phyloP scores from a whole-genome alignment of 1,140 invertebrate species.

The Psix sp. region DNA sequence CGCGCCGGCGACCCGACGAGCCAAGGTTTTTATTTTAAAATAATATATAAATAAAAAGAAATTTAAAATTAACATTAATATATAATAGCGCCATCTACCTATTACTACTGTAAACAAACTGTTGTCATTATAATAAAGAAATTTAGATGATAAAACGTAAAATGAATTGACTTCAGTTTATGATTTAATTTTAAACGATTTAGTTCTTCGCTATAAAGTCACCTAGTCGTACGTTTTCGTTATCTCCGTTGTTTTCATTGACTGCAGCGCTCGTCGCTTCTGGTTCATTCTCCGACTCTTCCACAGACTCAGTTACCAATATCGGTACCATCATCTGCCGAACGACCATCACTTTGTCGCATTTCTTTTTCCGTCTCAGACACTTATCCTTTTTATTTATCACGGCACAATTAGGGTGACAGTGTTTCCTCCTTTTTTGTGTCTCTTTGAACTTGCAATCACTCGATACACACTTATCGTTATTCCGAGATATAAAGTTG shows the following conservation, averaged over 20 bases:
- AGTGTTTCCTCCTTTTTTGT: conserved; percentile 11
- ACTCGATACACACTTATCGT: background rate
- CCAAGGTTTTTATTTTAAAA: too few species aligned
- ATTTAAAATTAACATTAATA: too few species aligned
- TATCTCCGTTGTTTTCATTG: conserved; percentile 1
- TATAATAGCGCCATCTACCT: too few species aligned
- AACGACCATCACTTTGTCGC: conserved; percentile 19
- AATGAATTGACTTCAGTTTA: too few species aligned
- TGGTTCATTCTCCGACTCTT: conserved; percentile 11
- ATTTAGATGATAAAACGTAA: too few species aligned
- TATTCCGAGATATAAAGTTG: conserved; percentile 3
- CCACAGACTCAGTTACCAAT: conserved; percentile 30
- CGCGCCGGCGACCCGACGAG: too few species aligned
- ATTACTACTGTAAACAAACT: too few species aligned
- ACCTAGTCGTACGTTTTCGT: conserved; percentile 29
- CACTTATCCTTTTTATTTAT: conserved; percentile 1
- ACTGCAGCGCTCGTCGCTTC: background rate
- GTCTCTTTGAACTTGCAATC: conserved; percentile 6
- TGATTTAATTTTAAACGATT: conserved; percentile 3
- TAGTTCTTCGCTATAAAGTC: conserved; percentile 1
- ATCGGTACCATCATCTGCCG: conserved; percentile 25
- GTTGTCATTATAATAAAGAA: too few species aligned
- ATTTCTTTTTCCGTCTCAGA: conserved; percentile 13
- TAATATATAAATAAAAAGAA: too few species aligned
- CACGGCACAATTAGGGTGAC: conserved; percentile 9